A percentile compares a stretch with the other conserved stretches of the same genome.
Evolutionary conservation across 2,797 vertebrate genomes (phyloP).

Genomic region (Acanthornis magna): DNA sequence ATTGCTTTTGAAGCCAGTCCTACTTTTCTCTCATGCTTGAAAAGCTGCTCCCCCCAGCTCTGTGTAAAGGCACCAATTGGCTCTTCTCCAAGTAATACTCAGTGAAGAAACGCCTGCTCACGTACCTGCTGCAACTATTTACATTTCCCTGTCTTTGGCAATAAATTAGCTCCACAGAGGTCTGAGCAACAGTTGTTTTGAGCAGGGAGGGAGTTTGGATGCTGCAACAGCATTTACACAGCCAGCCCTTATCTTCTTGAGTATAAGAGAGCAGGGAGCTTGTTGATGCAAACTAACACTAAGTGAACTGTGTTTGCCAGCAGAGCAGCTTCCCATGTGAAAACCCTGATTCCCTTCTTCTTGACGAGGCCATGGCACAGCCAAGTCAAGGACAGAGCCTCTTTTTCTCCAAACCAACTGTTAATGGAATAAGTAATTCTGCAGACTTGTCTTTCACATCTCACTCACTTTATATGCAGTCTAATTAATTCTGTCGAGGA

Average conservation of each 20-base stretch:
- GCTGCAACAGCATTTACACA: neutral
- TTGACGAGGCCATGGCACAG: neutral
- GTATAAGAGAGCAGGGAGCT: neutral
- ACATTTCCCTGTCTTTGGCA: conserved; percentile 34
- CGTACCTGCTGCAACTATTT: conserved; percentile 36
- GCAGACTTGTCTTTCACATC: conserved; percentile 58
- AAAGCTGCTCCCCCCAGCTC: neutral
- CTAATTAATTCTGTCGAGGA: conserved; percentile 70
- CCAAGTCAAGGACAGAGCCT: conserved; percentile 43
- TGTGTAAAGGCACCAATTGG: neutral
- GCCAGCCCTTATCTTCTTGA: conserved; percentile 18
- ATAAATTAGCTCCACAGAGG: conserved; percentile 31
- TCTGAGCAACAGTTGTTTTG: conserved; percentile 54
- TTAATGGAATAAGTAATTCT: conserved; percentile 56
- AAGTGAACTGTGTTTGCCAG: conserved; percentile 22
- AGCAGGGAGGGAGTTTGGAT: neutral
- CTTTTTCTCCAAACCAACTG: neutral
- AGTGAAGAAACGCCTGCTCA: neutral
- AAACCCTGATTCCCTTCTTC: conserved; percentile 23
- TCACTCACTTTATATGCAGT: conserved; percentile 68
- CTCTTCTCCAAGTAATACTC: neutral
- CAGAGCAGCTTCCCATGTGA: conserved; percentile 16
- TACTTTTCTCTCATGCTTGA: neutral
- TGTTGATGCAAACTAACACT: conserved; percentile 28
- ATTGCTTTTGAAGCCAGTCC: neutral